These are phyloP conservation scores for Tortricodes alternella DNA, from an alignment of 2,888 invertebrate species.

Conservation along the genomic window DNA sequence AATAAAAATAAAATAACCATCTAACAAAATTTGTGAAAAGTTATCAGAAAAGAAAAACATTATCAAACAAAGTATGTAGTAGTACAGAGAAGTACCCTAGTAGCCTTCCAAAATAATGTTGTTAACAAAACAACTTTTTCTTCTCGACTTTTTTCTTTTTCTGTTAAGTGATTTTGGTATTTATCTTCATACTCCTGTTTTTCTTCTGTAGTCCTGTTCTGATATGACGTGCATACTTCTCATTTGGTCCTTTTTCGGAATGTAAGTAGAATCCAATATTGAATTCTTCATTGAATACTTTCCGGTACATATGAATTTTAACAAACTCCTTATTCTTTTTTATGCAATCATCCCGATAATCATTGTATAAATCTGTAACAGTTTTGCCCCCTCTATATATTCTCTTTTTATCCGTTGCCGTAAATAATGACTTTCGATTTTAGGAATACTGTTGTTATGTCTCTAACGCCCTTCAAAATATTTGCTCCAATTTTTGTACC, in stretches of 20 bases:
- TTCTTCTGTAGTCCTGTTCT: background rate
- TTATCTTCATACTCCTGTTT: conserved; percentile 15
- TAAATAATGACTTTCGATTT: conserved; percentile 23
- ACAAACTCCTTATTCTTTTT: background rate
- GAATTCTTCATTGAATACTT: background rate
- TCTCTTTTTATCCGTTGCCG: conserved; percentile 10
- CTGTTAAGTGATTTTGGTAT: conserved; percentile 8
- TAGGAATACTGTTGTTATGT: conserved; percentile 17
- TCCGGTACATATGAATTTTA: conserved; percentile 13
- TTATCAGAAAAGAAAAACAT: too few relatives aligned
- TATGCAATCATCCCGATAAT: background rate
- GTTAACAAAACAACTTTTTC: too few relatives aligned
- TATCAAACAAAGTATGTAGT: too few relatives aligned
- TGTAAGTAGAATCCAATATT: conserved; percentile 29
- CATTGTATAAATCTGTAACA: conserved; percentile 13
- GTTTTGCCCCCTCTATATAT: conserved; percentile 20
- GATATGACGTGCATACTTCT: background rate
- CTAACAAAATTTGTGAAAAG: too few relatives aligned
- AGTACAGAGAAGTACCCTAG: too few relatives aligned
- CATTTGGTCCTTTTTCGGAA: conserved; percentile 30
- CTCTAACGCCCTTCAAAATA: background rate
- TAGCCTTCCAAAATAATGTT: too few relatives aligned
- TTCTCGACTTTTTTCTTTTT: conserved; percentile 20
- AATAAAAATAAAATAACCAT: too few relatives aligned
- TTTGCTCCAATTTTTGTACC: background rate